Conservation (phyloP, 2,797 vertebrate genomes). For the Lemur catta region DNA sequence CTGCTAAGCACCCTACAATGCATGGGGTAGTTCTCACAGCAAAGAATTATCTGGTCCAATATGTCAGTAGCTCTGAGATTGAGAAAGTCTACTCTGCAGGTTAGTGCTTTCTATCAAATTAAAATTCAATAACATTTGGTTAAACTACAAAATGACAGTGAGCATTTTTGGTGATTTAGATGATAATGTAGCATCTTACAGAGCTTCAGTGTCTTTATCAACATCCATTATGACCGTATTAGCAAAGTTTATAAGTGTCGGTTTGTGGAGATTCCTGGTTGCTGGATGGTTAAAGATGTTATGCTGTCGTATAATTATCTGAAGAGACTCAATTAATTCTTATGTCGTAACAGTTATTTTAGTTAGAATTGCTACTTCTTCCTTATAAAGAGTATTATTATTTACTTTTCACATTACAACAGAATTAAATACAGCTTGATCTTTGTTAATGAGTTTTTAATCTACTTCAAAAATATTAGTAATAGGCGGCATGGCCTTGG, state of each 20-base stretch:
- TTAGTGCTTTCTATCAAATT: not conserved
- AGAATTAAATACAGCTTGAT: conserved; percentile 43
- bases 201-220: not conserved
- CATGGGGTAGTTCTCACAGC: not conserved
- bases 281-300: not conserved
- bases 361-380: not conserved
- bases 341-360: not conserved
- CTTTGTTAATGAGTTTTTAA: conserved; percentile 48
- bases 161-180: not conserved
- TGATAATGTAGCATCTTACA: not conserved
- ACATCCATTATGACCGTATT: not conserved
- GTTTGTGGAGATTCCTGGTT: not conserved
- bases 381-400: not conserved
- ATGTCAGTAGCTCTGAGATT: not conserved
- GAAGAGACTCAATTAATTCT: conserved; percentile 23
- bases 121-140: conserved; percentile 25
- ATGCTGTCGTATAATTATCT: not conserved
- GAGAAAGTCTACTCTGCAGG: not conserved
- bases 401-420: conserved; percentile 2
- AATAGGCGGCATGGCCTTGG: not conserved
- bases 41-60: not conserved
- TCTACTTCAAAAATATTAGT: conserved; percentile 14
- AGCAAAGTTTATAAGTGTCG: not conserved
- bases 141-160: not conserved
- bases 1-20: not conserved